phyloP scores from a whole-genome alignment of 2,888 invertebrate species.

The Hyposoter didymator region DNA sequence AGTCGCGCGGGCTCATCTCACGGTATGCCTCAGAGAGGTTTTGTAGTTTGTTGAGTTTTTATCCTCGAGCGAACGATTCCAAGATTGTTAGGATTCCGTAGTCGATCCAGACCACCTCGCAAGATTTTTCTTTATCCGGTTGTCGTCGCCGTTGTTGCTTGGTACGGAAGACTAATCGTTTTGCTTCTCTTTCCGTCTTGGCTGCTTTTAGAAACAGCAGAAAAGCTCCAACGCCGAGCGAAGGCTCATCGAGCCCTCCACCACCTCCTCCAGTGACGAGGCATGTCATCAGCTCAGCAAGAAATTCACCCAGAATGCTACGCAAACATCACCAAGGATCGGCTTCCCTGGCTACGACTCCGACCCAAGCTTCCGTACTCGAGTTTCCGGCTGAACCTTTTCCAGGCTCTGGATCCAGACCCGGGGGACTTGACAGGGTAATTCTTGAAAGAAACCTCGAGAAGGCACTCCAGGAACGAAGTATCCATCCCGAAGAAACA shows the following conservation, averaged over 20 bases:
- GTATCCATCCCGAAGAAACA: slow-evolving; percentile 79
- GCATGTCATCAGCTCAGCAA: slow-evolving; percentile 82
- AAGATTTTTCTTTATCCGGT: slow-evolving; percentile 18
- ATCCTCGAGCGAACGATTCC: slow-evolving; percentile 2
- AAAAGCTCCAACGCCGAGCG: slow-evolving; percentile 84
- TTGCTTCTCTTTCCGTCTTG: not conserved
- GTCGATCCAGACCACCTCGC: slow-evolving; percentile 30
- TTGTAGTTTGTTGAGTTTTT: slow-evolving; percentile 37
- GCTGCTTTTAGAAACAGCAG: slow-evolving; percentile 67
- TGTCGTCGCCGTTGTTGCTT: not conserved
- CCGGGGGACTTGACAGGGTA: slow-evolving; percentile 88
- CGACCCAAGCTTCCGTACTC: slow-evolving; percentile 76
- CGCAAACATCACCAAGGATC: slow-evolving; percentile 83
- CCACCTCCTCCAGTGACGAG: slow-evolving; percentile 85
- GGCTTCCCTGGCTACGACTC: slow-evolving; percentile 80
- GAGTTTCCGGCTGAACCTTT: slow-evolving; percentile 72
- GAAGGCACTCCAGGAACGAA: slow-evolving; percentile 86
- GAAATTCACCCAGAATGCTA: slow-evolving; percentile 85
- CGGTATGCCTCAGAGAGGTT: not conserved
- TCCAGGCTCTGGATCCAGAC: slow-evolving; percentile 75
- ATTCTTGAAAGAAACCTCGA: slow-evolving; percentile 89
- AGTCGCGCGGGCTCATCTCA: slow-evolving; percentile 21
- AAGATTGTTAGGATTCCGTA: slow-evolving; percentile 37
- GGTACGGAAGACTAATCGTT: slow-evolving; percentile 32
- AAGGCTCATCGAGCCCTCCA: slow-evolving; percentile 85